phyloP scores from a whole-genome alignment of 1,140 invertebrate species.

The Neodiprion pinetum region DNA sequence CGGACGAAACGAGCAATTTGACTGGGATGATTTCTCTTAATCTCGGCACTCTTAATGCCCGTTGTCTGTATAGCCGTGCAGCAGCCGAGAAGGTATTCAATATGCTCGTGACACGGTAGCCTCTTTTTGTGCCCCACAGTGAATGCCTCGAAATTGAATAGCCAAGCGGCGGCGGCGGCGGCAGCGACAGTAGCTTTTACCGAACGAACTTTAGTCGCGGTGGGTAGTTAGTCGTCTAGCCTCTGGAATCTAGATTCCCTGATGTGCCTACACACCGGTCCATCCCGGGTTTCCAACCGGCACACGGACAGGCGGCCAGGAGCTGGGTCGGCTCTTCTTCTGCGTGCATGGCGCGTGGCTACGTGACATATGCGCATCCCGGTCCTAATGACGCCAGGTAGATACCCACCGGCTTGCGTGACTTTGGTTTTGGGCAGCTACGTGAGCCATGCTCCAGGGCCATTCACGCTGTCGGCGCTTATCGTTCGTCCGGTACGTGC shows the following conservation, averaged over 20 bases:
- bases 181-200: background rate
- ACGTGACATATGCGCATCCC: background rate
- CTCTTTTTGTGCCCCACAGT: background rate
- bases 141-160: background rate
- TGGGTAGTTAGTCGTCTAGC: background rate
- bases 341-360: constrained; percentile 2
- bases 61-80: no score
- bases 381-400: background rate
- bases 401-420: background rate
- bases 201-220: background rate
- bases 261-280: background rate
- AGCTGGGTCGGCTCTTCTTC: background rate
- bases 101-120: background rate
- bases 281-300: background rate
- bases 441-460: background rate
- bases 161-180: background rate
- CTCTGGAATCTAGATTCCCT: background rate
- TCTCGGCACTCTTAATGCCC: background rate
- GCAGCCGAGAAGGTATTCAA: background rate
- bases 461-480: background rate
- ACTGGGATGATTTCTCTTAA: background rate
- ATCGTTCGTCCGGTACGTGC: background rate
- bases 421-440: constrained; percentile 5
- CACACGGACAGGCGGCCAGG: background rate
- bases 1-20: background rate